Evolutionary conservation across 2,797 vertebrate species (phyloP).

Genomic region (Zalophus californianus): DNA sequence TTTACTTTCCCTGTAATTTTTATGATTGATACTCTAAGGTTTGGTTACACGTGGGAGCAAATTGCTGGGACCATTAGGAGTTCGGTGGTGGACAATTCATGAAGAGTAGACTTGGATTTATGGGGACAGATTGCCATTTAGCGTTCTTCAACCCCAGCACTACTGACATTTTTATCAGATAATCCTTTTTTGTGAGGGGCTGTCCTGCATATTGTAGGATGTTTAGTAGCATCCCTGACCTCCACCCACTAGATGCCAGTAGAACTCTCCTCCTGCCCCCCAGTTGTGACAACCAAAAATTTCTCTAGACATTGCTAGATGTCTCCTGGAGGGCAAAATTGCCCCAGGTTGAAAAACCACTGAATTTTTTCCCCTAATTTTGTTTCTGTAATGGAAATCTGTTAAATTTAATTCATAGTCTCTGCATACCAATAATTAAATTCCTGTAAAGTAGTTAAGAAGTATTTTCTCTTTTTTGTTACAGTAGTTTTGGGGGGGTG

Average conservation of each 20-base stretch:
- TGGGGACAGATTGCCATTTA: background rate
- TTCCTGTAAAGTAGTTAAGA: background rate
- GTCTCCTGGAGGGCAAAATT: background rate
- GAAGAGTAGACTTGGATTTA: background rate
- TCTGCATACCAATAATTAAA: constrained; percentile 8
- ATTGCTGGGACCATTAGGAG: background rate
- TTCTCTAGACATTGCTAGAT: background rate
- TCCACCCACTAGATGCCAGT: background rate
- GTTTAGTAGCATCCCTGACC: background rate
- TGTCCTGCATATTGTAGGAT: background rate
- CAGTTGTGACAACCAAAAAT: background rate
- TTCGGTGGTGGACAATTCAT: background rate
- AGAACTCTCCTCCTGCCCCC: background rate
- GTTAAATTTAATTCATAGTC: constrained; percentile 28
- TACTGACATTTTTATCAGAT: constrained; percentile 1
- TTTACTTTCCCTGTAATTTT: background rate
- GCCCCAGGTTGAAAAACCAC: background rate
- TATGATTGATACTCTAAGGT: background rate
- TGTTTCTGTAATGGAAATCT: background rate
- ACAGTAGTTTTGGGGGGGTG: background rate
- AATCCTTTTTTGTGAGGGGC: background rate
- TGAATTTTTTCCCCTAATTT: background rate
- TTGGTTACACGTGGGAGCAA: background rate
- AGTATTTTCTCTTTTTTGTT: background rate
- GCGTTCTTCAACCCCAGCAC: background rate